These are phyloP conservation scores for Idaea dimidiata DNA, from an alignment of 2,888 invertebrate genomes.

Conservation along the genomic window DNA sequence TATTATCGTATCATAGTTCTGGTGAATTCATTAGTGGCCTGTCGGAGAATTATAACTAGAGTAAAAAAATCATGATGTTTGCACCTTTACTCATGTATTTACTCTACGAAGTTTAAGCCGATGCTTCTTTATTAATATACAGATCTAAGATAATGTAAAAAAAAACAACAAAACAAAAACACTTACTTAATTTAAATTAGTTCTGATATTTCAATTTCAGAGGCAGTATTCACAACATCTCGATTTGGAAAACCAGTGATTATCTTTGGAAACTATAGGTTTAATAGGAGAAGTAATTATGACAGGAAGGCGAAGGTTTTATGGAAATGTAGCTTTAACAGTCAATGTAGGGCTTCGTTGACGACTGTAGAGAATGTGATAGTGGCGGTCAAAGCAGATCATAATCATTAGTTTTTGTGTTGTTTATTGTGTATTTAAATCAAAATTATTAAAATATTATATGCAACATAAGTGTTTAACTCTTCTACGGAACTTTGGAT, in stretches of 20 bases:
- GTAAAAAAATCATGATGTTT: too few relatives aligned
- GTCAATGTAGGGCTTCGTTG: background rate
- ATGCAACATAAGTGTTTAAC: too few relatives aligned
- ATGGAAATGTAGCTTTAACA: background rate
- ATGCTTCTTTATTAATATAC: too few relatives aligned
- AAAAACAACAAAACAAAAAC: too few relatives aligned
- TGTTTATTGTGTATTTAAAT: background rate
- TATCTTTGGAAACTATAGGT: background rate
- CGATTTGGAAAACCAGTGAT: background rate
- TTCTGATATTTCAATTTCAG: background rate
- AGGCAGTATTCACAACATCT: slow-evolving; percentile 8
- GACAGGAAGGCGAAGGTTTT: background rate
- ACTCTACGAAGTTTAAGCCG: too few relatives aligned
- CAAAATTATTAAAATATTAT: too few relatives aligned
- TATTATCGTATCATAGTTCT: background rate
- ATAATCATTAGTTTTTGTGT: background rate
- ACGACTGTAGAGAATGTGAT: background rate
- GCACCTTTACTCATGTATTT: too few relatives aligned
- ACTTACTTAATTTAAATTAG: too few relatives aligned
- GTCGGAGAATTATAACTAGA: too few relatives aligned
- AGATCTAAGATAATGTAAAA: too few relatives aligned
- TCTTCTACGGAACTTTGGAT: too few relatives aligned
- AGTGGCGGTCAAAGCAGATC: background rate
- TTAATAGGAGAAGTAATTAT: background rate
- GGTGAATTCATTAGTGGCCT: background rate